Base-by-base conservation (phyloP, 2,113 vertebrate genomes). In the Clarias magur region DNA sequence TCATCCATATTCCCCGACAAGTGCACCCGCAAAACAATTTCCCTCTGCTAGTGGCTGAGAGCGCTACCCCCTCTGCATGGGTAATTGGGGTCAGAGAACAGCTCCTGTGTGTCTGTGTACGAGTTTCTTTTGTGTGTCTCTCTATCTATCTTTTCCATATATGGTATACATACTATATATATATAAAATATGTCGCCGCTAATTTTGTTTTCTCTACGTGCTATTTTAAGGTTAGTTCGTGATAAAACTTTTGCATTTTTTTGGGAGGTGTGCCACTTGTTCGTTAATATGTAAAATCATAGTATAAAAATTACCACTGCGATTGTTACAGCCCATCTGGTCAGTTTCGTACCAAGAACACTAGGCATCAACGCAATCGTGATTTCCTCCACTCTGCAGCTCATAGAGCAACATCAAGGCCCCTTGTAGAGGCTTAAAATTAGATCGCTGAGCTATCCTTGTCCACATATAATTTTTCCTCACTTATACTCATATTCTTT, bases 11-110 rank as follows among this genome's bases (percentile, higher is more conserved):
- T 93, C 93, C 90, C 72, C 76, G 90, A 92, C 91, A 91, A 91
- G 91, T 86, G 88, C 85, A n/a, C 27, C 72, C 38, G 87, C 91
- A 90, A 93, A 94, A 93, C 91, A 92, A 89, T 92, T 89, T 88
- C 80, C 83, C 65, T 84, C 86, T 19, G 60, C 62, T 82, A 88
- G 87, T 83, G 60, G 86, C 89, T 85, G 87, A 57, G 92, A 92
- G 92, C 90, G 63, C 63, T 78, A 62, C 81, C 76, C 94, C 91
- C 93, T 91, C 94, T 95, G 96, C 96, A 96, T 96, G 94, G 94
- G 94, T 97, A 96, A 94, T 95, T 93, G 94, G 92, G 94, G 95
- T 96, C 93, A 91, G 82, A 94, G 94, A 93, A 93, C 92, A 85
- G 92, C 92, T 94, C 92, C 92, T 89, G 88, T 17, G 85, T 87